Evolutionary conservation across 2,888 invertebrate species (phyloP).

Genomic region (Tipula helvola): DNA sequence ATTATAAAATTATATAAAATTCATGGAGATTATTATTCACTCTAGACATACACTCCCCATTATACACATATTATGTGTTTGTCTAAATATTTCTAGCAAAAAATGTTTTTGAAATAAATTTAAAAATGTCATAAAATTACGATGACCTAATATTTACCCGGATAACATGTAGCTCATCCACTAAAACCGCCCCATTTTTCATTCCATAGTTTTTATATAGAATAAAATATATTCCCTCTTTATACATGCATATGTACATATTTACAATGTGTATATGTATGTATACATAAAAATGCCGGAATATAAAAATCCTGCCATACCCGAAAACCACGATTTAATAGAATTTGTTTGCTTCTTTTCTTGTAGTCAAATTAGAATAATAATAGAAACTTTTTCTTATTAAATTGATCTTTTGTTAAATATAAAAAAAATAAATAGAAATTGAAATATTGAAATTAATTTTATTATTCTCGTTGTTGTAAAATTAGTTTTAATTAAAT

Average conservation of each 20-base stretch:
- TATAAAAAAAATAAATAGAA: background rate
- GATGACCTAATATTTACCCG: background rate
- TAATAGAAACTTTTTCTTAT: background rate
- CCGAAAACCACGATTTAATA: background rate
- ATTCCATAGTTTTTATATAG: background rate
- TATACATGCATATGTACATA: background rate
- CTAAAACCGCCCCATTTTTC: background rate
- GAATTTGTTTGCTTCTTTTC: background rate
- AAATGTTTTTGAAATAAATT: constrained; percentile 4
- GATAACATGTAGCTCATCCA: background rate
- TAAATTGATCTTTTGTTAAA: constrained; percentile 4
- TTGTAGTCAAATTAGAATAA: background rate
- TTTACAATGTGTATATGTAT: background rate
- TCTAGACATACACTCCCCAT: background rate
- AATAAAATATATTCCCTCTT: background rate
- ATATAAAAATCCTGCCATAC: background rate
- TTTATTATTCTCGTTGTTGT: constrained; percentile 4
- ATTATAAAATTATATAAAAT: background rate
- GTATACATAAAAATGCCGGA: background rate
- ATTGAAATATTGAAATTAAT: constrained; percentile 4
- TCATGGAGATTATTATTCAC: background rate
- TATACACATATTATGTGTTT: background rate
- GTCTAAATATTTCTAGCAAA: background rate
- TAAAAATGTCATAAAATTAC: background rate
- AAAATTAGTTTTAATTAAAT: constrained; percentile 4